Evolutionary conservation across 2,888 invertebrate species (phyloP), one percentile per base, ranked within the genome.

Genomic region (Actias luna): DNA sequence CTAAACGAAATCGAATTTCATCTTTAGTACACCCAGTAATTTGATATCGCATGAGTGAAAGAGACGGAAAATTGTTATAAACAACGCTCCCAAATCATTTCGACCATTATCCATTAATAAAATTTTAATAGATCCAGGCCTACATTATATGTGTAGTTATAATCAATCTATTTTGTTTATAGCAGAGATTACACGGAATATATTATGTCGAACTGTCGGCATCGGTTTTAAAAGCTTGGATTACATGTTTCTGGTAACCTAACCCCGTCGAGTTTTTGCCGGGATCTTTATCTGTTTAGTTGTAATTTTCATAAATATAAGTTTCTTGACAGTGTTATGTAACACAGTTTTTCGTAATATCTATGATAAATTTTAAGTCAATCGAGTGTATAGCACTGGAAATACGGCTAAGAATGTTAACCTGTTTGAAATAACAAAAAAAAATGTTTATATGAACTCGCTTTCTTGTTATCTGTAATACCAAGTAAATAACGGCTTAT

Each of bases 161-260:
- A 55, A 55, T 55, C 55, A 55, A 55, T 55, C 55, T 55, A 55
- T 8, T 55, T 55, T 55, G 29, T 55, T 55, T 55, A 55, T 25
- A 25, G 12, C 46, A 50, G 4, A 50, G 46, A 22, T 50, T 50
- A 50, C 25, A 50, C 2, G n/a, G n/a, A 39, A 18, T 42, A 25
- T 50, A n/a, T n/a, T n/a, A 50, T 8, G 25, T 25, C 1, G 4
- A 4, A 22, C 22, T 50, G 46, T 46, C 42, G 42, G 18, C 5
- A 42, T 18, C 5, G 42, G 18, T 39, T 39, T 5, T 39, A 39
- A n/a, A n/a, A n/a, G 39, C 39, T 39, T n/a, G 16, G 39, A 42
- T 42, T 42, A 42, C 42, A n/a, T n/a, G 7, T 5, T 39, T 39
- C 39, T 42, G 7, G 42, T 42, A 42, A 42, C 18, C 8, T 18